Evolutionary conservation across 2,797 vertebrate species (phyloP), one percentile per base, ranked within the genome.

Genomic region (Cyclopterus lumpus): DNA sequence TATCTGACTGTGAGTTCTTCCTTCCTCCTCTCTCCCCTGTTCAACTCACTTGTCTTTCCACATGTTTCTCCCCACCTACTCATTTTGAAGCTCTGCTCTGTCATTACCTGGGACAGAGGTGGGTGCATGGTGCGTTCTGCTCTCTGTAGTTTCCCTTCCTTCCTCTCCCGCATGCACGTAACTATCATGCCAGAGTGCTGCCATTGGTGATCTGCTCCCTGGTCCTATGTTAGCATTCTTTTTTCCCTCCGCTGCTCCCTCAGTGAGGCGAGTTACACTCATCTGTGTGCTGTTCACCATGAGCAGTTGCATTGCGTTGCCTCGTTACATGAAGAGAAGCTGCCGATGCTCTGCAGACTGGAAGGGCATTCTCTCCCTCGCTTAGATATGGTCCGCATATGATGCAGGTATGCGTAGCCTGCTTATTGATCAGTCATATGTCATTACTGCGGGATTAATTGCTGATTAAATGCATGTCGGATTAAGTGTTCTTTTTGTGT

Each of bases 61-160:
- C 82, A 67, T 72, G 59, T 79, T 86, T 75, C 77, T 40, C 32
- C 62, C 22, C 69, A 75, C 86, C 91, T 86, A 80, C 76, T 93
- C 82, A 92, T 93, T 93, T 91, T n/a, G 68, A 32, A 70, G 15
- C 80, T 32, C 38, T 75, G 79, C 87, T 88, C 88, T 93, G 78
- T 93, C 84, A 91, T 93, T 94, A 93, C 87, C 89, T 91, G 90
- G 62, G 67, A 83, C 53, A 36, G 85, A 87, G 88, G 87, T 86
- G 75, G 81, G 77, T 77, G 83, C 54, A 57, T 12, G 57, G 82
- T 76, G 77, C 60, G 6, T 67, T 80, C 78, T 63, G 73, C 58
- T 44, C 79, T 86, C 77, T 90, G 83, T 82, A 87, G 84, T 90
- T 89, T 79, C 75, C 82, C 67, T 67, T 77, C 69, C 74, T 87